Conservation (phyloP, 1,140 invertebrate genomes). For the Mercenaria mercenaria region DNA sequence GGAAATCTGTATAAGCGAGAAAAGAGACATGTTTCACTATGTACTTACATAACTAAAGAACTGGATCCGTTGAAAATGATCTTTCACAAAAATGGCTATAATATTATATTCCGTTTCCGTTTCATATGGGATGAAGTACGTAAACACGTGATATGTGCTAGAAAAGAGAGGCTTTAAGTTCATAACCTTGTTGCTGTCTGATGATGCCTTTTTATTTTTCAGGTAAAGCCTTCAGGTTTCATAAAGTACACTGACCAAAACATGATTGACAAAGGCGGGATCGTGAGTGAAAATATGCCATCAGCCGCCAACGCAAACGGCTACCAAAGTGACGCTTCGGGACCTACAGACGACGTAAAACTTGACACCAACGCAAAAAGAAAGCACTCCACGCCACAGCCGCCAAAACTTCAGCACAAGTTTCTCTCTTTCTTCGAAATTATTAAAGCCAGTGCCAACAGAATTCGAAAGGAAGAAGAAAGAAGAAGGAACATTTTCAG, state of each 20-base stretch:
- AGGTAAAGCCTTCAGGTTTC: neutral
- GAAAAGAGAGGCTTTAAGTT: too few relatives aligned
- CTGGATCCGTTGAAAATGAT: too few relatives aligned
- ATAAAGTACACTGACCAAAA: neutral
- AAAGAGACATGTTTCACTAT: too few relatives aligned
- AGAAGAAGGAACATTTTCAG: neutral
- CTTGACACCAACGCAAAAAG: neutral
- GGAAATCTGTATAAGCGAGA: too few relatives aligned
- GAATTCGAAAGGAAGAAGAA: neutral
- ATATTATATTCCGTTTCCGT: too few relatives aligned
- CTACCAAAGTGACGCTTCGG: neutral
- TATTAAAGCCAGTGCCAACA: neutral
- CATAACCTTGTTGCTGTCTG: too few relatives aligned
- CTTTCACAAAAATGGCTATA: too few relatives aligned
- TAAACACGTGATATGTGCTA: too few relatives aligned
- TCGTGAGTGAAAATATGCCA: neutral
- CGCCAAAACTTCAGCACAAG: neutral
- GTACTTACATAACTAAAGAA: too few relatives aligned
- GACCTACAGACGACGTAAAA: neutral
- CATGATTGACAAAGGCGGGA: neutral
- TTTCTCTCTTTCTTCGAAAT: neutral
- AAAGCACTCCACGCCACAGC: neutral
- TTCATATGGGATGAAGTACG: too few relatives aligned
- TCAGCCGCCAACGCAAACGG: neutral
- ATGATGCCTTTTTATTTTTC: neutral